phyloP scores from a whole-genome alignment of 2,113 vertebrate genomes.

The Daphoenositta chrysoptera region DNA sequence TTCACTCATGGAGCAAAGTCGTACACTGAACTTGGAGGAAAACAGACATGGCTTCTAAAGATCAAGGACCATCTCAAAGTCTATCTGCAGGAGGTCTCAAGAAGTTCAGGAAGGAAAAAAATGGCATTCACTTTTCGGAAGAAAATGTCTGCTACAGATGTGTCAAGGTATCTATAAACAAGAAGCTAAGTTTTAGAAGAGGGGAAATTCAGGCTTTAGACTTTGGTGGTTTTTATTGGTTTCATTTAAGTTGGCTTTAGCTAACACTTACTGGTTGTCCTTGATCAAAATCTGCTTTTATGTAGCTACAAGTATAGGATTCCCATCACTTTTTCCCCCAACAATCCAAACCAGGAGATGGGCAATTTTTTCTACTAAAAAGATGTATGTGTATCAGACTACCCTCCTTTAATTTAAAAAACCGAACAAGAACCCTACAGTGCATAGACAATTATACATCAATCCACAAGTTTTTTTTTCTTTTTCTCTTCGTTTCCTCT shows the following conservation, averaged over 20 bases:
- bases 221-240: neutral
- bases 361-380: neutral
- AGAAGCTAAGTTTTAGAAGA: neutral
- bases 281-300: neutral
- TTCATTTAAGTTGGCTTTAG: neutral
- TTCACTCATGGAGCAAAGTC: slow-evolving; percentile 89
- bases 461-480: neutral
- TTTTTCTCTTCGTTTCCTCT: neutral
- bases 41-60: slow-evolving; percentile 87
- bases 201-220: neutral
- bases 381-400: neutral
- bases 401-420: neutral
- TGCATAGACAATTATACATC: neutral
- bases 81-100: slow-evolving; percentile 92
- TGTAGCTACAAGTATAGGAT: neutral
- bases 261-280: neutral
- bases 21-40: slow-evolving; percentile 88
- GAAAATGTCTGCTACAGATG: slow-evolving; percentile 89
- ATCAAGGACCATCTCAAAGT: slow-evolving; percentile 95
- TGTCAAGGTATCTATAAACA: slow-evolving; percentile 82
- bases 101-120: slow-evolving; percentile 76
- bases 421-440: neutral
- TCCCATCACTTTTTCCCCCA: neutral
- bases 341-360: neutral
- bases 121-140: slow-evolving; percentile 84